These are phyloP conservation scores for Sarcophaga peregrina DNA, from an alignment of 1,140 invertebrate genomes.

Conservation along the genomic window DNA sequence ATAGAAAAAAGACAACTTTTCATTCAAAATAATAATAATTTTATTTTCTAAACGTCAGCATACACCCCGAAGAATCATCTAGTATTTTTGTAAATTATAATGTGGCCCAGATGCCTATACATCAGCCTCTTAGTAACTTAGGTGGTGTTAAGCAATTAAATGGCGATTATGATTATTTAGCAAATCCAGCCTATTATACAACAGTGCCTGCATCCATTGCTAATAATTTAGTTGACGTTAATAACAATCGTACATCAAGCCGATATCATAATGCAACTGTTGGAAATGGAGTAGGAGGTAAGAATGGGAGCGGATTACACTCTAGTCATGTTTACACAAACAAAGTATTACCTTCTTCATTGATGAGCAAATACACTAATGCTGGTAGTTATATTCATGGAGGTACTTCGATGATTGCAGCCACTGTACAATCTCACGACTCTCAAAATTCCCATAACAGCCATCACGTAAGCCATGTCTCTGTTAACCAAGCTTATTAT, in stretches of 20 bases:
- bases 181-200: conserved; percentile 25
- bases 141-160: neutral
- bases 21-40: neutral
- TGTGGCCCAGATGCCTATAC: conserved; percentile 19
- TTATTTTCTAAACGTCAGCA: neutral
- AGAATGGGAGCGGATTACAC: neutral
- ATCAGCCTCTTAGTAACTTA: neutral
- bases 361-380: conserved; percentile 30
- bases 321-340: conserved; percentile 14
- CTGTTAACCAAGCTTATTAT: neutral
- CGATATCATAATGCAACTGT: conserved; percentile 10
- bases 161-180: conserved; percentile 28
- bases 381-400: conserved; percentile 36
- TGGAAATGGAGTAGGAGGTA: conserved; percentile 13
- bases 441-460: neutral
- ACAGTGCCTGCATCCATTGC: conserved; percentile 5
- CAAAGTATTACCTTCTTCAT: conserved; percentile 11
- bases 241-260: conserved; percentile 9
- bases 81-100: conserved; percentile 32
- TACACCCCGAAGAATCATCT: conserved; percentile 31
- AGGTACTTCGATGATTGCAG: conserved; percentile 8
- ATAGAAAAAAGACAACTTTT: neutral
- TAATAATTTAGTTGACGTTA: conserved; percentile 4
- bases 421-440: neutral
- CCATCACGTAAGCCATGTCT: neutral